Conservation (phyloP, 2,888 invertebrate species). For the Synanthedon vespiformis region DNA sequence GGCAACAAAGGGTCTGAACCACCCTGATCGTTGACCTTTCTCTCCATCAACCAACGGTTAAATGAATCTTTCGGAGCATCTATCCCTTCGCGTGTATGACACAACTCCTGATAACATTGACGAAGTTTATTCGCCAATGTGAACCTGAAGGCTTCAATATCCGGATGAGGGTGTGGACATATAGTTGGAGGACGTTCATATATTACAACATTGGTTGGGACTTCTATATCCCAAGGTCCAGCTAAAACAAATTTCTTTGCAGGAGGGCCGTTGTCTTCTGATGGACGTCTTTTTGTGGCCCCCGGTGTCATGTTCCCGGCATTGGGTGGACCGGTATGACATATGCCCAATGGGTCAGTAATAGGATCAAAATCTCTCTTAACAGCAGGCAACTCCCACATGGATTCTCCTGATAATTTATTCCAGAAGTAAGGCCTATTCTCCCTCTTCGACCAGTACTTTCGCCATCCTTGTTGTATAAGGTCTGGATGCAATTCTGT, state of each 20-base stretch:
- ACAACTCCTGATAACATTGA: slow-evolving; percentile 93
- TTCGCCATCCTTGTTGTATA: slow-evolving; percentile 92
- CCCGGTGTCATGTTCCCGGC: slow-evolving; percentile 65
- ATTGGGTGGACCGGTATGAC: slow-evolving; percentile 60
- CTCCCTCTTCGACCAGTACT: slow-evolving; percentile 96
- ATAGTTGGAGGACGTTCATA: slow-evolving; percentile 87
- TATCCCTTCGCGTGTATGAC: slow-evolving; percentile 91
- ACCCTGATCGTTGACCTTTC: slow-evolving; percentile 88
- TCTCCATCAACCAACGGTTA: slow-evolving; percentile 95
- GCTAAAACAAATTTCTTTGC: slow-evolving; percentile 88
- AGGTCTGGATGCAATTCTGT: slow-evolving; percentile 63
- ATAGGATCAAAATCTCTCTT: slow-evolving; percentile 89
- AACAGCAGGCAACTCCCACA: slow-evolving; percentile 94
- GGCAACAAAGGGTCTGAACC: slow-evolving; percentile 93
- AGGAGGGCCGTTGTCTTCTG: slow-evolving; percentile 83
- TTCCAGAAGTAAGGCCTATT: slow-evolving; percentile 97
- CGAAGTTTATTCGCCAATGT: slow-evolving; percentile 86
- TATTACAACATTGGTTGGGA: slow-evolving; percentile 91
- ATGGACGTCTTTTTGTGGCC: slow-evolving; percentile 79
- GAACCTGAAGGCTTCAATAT: slow-evolving; percentile 89
- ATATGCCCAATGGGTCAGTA: slow-evolving; percentile 91
- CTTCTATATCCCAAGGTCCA: slow-evolving; percentile 96
- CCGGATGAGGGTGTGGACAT: slow-evolving; percentile 93
- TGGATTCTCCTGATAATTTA: slow-evolving; percentile 93
- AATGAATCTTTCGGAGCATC: slow-evolving; percentile 97